phyloP scores from a whole-genome alignment of 2,888 invertebrate species.

The Caenorhabditis parvicauda region DNA sequence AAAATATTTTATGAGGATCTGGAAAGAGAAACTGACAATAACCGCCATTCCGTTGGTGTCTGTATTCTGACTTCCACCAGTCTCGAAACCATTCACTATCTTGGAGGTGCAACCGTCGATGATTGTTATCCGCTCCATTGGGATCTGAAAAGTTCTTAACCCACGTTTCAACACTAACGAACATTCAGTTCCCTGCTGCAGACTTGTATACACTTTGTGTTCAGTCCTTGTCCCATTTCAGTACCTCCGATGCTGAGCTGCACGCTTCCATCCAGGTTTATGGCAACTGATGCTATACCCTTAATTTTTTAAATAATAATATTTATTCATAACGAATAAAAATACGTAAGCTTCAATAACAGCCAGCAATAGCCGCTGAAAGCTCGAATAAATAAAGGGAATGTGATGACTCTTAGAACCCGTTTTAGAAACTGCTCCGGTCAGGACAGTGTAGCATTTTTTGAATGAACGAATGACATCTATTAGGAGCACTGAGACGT shows the following conservation, averaged over 20 bases:
- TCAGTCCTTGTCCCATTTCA: slow-evolving; percentile 94
- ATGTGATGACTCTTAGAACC: too few relatives aligned
- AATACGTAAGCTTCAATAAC: slow-evolving; percentile 1
- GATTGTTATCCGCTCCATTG: slow-evolving; percentile 34
- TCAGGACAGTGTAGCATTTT: too few relatives aligned
- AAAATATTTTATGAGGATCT: too few relatives aligned
- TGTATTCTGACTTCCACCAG: slow-evolving; percentile 82
- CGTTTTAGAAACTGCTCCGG: too few relatives aligned
- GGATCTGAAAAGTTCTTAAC: slow-evolving; percentile 22
- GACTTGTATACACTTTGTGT: slow-evolving; percentile 85
- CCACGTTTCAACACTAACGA: slow-evolving; percentile 63
- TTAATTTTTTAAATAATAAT: slow-evolving; percentile 26
- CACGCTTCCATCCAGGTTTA: slow-evolving; percentile 81
- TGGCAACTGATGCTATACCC: slow-evolving; percentile 79
- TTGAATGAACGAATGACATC: too few relatives aligned
- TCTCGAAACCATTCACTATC: slow-evolving; percentile 79
- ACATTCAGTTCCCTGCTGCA: slow-evolving; percentile 76
- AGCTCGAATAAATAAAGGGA: too few relatives aligned
- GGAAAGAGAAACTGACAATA: slow-evolving; percentile 16
- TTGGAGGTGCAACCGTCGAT: slow-evolving; percentile 45
- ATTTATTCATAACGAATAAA: not conserved
- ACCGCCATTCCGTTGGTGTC: slow-evolving; percentile 89
- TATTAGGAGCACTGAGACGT: too few relatives aligned
- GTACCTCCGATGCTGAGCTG: slow-evolving; percentile 79
- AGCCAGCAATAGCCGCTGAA: not conserved